phyloP scores from a whole-genome alignment of 37 sponge, comb jelly and placozoan genomes.

The Corticium candelabrum region DNA sequence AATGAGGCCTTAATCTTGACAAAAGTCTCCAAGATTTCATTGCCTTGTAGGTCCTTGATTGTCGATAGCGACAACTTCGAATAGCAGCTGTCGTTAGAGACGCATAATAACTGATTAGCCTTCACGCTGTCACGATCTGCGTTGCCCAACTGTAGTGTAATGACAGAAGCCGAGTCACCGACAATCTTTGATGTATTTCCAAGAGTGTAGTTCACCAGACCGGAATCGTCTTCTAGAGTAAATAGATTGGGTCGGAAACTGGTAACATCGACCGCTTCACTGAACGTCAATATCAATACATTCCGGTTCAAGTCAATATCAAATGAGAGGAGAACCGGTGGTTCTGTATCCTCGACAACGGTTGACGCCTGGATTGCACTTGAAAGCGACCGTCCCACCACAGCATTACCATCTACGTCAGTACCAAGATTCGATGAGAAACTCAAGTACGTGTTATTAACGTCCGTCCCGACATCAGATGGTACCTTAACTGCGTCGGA shows the following conservation, averaged over 20 bases:
- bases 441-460: conserved; percentile 41
- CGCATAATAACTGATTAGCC: conserved; percentile 21
- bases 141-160: neutral
- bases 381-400: neutral
- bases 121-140: conserved; percentile 10
- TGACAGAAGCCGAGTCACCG: neutral
- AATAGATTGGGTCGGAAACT: conserved; percentile 17
- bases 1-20: conserved; percentile 20
- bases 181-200: neutral
- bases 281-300: conserved; percentile 40
- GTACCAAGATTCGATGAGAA: conserved; percentile 19
- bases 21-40: conserved; percentile 12
- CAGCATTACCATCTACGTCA: conserved; percentile 48
- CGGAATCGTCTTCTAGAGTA: conserved; percentile 15
- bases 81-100: conserved; percentile 23
- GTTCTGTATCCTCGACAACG: conserved; percentile 24
- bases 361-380: conserved; percentile 8
- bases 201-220: neutral
- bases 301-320: conserved; percentile 6
- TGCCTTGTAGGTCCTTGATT: conserved; percentile 43
- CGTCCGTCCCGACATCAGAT: conserved; percentile 37
- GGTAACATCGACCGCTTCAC: conserved; percentile 32
- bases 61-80: conserved; percentile 32
- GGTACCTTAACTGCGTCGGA: conserved; percentile 49
- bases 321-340: conserved; percentile 47